Percentiles rank a stretch among this genome's conserved stretches.
These are phyloP conservation scores for Aspidiotus rigidus DNA, from an alignment of 2,888 invertebrate genomes.

Conservation along the genomic window DNA sequence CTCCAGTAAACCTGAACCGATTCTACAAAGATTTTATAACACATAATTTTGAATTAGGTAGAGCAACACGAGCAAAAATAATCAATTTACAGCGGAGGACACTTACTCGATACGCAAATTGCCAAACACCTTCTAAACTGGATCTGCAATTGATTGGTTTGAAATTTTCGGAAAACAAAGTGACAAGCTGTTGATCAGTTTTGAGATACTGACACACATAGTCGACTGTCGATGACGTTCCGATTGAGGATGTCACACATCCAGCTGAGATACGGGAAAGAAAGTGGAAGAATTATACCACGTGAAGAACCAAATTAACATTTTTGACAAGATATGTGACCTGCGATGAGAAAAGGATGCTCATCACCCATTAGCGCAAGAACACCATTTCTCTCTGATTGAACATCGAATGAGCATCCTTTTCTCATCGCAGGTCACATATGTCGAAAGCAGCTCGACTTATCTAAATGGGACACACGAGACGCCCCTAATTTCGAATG, in stretches of 20 bases:
- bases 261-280: constrained; percentile 47
- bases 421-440: too few species aligned
- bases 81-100: background rate
- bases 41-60: background rate
- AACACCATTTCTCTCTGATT: too few species aligned
- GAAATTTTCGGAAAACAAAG: constrained; percentile 84
- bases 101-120: constrained; percentile 70
- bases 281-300: background rate
- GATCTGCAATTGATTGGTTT: constrained; percentile 85
- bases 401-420: too few species aligned
- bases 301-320: background rate
- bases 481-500: too few species aligned
- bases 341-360: too few species aligned
- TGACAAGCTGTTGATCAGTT: constrained; percentile 69
- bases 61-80: background rate
- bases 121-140: constrained; percentile 92
- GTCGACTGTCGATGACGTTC: constrained; percentile 60
- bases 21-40: constrained; percentile 48
- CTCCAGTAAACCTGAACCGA: constrained; percentile 80
- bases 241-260: constrained; percentile 60
- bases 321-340: background rate
- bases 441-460: too few species aligned
- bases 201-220: constrained; percentile 63
- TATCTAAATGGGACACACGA: too few species aligned
- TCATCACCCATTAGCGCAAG: too few species aligned